A percentile compares a stretch with the other conserved stretches of the same genome.
phyloP scores from a whole-genome alignment of 2,113 vertebrate species.

The Mus spicilegus region DNA sequence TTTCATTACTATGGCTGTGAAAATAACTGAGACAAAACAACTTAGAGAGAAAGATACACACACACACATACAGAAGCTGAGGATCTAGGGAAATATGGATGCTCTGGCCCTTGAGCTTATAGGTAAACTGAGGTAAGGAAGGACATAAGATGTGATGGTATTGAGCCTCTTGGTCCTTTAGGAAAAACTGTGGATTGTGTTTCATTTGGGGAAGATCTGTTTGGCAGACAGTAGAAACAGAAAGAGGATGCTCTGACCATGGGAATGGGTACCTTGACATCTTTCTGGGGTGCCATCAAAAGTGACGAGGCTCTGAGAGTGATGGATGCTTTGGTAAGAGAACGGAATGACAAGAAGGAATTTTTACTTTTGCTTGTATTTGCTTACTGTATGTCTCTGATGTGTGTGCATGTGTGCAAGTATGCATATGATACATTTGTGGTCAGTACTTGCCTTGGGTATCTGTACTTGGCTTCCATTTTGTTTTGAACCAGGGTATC shows the following conservation, averaged over 20 bases:
- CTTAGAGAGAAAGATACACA: no score
- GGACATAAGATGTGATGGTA: not conserved
- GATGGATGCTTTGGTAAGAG: not conserved
- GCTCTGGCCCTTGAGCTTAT: not conserved
- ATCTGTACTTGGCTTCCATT: not conserved
- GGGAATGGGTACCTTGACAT: not conserved
- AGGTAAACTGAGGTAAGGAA: not conserved
- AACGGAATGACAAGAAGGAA: not conserved
- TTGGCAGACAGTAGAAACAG: not conserved
- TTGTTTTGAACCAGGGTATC: not conserved
- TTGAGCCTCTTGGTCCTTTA: not conserved
- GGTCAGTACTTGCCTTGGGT: no score
- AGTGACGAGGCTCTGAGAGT: not conserved
- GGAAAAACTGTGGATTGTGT: not conserved
- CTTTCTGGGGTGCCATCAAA: not conserved
- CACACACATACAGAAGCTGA: not conserved
- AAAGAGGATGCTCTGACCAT: not conserved
- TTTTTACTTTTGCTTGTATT: not conserved
- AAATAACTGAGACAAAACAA: not conserved
- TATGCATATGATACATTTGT: no score
- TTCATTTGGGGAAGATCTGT: not conserved
- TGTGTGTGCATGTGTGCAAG: not conserved
- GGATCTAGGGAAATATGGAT: not conserved
- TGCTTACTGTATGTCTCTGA: not conserved
- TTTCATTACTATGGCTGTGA: not conserved